phyloP scores from a whole-genome alignment of 2,888 invertebrate species.

The Lissonota sp. region DNA sequence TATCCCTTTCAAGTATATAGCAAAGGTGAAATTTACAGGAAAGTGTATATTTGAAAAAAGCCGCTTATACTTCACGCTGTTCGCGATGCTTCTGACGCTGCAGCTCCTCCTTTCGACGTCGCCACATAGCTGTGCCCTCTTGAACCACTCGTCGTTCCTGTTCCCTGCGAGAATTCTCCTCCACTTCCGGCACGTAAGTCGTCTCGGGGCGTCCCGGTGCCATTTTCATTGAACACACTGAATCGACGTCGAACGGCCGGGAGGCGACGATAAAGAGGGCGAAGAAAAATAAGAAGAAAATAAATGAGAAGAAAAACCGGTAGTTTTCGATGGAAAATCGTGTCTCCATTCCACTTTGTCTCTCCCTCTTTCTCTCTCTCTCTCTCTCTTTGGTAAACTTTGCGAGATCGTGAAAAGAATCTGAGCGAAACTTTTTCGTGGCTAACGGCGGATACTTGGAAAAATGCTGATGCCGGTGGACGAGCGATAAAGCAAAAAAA shows the following conservation, averaged over 20 bases:
- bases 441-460: slow-evolving; percentile 39
- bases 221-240: slow-evolving; percentile 62
- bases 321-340: slow-evolving; percentile 12
- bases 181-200: slow-evolving; percentile 78
- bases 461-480: slow-evolving; percentile 31
- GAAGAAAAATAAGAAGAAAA: slow-evolving; percentile 5
- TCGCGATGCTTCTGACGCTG: slow-evolving; percentile 80
- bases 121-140: slow-evolving; percentile 80
- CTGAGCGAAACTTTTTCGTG: slow-evolving; percentile 50
- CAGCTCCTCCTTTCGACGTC: slow-evolving; percentile 79
- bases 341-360: slow-evolving; percentile 1
- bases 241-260: background rate
- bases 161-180: slow-evolving; percentile 75
- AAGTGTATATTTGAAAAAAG: background rate
- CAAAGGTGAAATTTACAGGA: background rate
- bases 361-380: too few relatives aligned
- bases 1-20: background rate
- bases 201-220: slow-evolving; percentile 73
- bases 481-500: slow-evolving; percentile 28
- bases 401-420: slow-evolving; percentile 50
- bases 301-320: slow-evolving; percentile 9
- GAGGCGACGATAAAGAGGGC: slow-evolving; percentile 37
- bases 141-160: slow-evolving; percentile 79
- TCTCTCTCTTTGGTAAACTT: slow-evolving; percentile 37
- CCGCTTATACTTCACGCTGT: slow-evolving; percentile 79